Base-by-base conservation (phyloP, 1,140 invertebrate genomes). In the Lordiphosa mommai region DNA sequence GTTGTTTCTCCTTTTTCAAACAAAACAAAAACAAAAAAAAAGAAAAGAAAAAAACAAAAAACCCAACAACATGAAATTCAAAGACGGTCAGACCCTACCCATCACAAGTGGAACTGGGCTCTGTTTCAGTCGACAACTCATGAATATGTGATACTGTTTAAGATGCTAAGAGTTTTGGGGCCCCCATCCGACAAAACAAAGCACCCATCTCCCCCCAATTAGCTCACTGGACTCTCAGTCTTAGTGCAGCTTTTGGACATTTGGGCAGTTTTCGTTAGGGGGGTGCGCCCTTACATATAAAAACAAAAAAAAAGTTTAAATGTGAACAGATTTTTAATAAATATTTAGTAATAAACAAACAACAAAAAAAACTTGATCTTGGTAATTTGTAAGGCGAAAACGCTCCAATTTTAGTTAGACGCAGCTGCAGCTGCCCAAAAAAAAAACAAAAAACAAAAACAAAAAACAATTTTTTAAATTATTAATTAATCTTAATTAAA, bases 121-220 rank as follows among this genome's bases (percentile, higher is more conserved):
- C 40, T 66, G 64, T 59, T 67, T 67, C 56, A 67, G 77, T 84
- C 77, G 77, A 84, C 77, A 84, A 84, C 77, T 84, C 77, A 84
- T 84, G 77, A 84, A 84, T 84, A 84, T 84, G 77, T 84, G 77
- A 84, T 84, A 84, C 77, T 84, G 77, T 84, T 84, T 84, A 84
- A 84, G 77, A 84, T 84, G 77, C 77, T 84, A 84, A 84, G 77
- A 72, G 79, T 72, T 56, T 67, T 66, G 40, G 60, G 59, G 63
- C 50, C 64, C 57, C 20, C 20, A 6, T 23, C 20, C 20, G 20
- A 6, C 5, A 23, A n/a, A n/a, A 4, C 20, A 1, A 5, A 5
- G 20, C 20, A 0, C 0, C 0, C 20, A 20, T 4, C 20, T 0
- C 20, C 20, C 20, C 20, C 20, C n/a, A n/a, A n/a, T n/a, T 6